Evolutionary conservation across 2,888 invertebrate genomes (phyloP).

Genomic region (Biston stratarius): DNA sequence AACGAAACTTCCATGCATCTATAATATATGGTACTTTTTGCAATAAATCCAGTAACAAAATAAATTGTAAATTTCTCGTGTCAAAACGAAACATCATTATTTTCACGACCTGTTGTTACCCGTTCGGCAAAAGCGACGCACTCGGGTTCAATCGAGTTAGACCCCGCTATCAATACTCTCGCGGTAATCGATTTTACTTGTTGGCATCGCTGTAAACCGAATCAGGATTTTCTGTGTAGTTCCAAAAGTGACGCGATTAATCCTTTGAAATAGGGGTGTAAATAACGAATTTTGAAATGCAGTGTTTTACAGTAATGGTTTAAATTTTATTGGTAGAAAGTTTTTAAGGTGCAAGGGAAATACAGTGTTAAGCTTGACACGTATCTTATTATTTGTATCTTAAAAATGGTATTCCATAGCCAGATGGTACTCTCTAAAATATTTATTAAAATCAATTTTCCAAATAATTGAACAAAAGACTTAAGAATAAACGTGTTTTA

Average conservation of each 20-base stretch:
- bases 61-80: too few species aligned
- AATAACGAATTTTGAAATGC: conserved; percentile 1
- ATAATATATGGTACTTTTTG: too few species aligned
- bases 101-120: not conserved
- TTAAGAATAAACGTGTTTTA: too few species aligned
- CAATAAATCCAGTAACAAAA: too few species aligned
- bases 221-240: too few species aligned
- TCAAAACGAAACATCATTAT: not conserved
- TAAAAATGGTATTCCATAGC: not conserved
- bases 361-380: not conserved
- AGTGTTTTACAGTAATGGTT: not conserved
- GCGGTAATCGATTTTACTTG: conserved; percentile 18
- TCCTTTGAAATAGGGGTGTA: not conserved
- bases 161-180: not conserved
- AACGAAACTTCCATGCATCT: too few species aligned
- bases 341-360: not conserved
- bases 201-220: conserved; percentile 5
- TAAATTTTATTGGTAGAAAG: not conserved
- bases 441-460: too few species aligned
- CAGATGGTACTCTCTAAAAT: too few species aligned
- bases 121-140: not conserved
- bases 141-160: conserved; percentile 6
- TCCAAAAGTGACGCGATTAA: conserved; percentile 11
- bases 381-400: not conserved
- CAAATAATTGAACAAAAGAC: too few species aligned